Conservation (phyloP, 2,797 vertebrate species). For the Sebastes vulpes region DNA sequence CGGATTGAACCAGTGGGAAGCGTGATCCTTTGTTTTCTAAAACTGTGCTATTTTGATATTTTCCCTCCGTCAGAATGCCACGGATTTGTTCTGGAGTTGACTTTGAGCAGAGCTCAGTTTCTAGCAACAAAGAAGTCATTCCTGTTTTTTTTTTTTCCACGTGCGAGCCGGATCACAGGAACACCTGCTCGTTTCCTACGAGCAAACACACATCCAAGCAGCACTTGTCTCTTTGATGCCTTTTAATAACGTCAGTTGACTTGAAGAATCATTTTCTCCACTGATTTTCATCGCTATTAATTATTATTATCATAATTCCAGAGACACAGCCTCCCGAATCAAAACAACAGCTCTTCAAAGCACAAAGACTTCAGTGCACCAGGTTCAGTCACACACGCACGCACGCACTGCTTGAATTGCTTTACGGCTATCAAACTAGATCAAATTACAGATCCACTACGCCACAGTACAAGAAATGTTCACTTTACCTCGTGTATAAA, state of each 20-base stretch:
- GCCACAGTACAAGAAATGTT: neutral
- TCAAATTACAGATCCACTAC: neutral
- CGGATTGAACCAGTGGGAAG: conserved; percentile 3
- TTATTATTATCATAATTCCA: conserved; percentile 25
- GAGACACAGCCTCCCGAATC: conserved; percentile 17
- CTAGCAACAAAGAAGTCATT: conserved; percentile 41
- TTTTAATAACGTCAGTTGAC: conserved; percentile 45
- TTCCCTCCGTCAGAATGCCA: conserved; percentile 20
- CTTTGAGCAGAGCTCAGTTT: conserved; percentile 29
- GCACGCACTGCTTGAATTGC: neutral
- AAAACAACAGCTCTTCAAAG: conserved; percentile 40
- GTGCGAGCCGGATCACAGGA: conserved; percentile 41
- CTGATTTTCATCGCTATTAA: conserved; percentile 26
- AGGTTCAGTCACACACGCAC: neutral
- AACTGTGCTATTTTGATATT: conserved; percentile 54
- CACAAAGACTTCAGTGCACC: neutral
- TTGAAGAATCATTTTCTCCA: conserved; percentile 29
- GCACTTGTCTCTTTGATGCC: conserved; percentile 39
- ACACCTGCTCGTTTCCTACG: conserved; percentile 57
- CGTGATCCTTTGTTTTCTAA: conserved; percentile 30
- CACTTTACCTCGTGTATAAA: neutral
- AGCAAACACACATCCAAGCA: conserved; percentile 40
- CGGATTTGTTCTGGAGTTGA: conserved; percentile 19
- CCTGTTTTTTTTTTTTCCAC: neutral
- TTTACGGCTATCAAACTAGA: neutral